Conservation (phyloP, 2,113 vertebrate species). For the Silurus glanis region DNA sequence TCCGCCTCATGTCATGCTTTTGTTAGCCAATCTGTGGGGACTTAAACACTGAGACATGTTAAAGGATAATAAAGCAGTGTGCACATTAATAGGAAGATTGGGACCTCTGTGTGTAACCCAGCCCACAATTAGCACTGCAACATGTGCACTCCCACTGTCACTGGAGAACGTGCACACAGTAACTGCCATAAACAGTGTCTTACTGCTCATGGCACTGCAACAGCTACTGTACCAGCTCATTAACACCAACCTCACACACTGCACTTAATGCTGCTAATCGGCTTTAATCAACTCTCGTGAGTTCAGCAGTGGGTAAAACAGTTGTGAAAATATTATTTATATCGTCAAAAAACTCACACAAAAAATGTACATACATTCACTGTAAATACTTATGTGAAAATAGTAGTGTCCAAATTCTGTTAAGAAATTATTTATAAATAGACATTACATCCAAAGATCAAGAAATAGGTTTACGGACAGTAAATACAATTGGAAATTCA, state of each 20-base stretch:
- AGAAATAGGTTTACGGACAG: not conserved
- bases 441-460: not conserved
- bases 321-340: not conserved
- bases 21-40: constrained; percentile 82
- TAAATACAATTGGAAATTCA: not conserved
- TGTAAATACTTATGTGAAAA: not conserved
- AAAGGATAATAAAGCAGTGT: constrained; percentile 51
- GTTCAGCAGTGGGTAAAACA: not conserved
- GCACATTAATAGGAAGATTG: constrained; percentile 45
- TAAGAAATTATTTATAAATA: not conserved
- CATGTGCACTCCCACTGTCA: constrained; percentile 28
- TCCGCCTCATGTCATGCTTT: constrained; percentile 82
- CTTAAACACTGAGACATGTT: constrained; percentile 36
- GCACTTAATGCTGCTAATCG: not conserved
- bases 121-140: constrained; percentile 45
- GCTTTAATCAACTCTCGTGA: not conserved
- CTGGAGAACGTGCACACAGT: constrained; percentile 56
- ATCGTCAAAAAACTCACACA: not conserved
- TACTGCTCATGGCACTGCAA: not conserved
- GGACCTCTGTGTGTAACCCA: constrained; percentile 39
- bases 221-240: constrained; percentile 9
- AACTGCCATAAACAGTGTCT: constrained; percentile 14
- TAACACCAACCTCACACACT: constrained; percentile 14
- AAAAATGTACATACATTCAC: not conserved
- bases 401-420: not conserved